Percentiles rank a stretch among this genome's conserved stretches.
These are phyloP conservation scores for Melanchra persicariae DNA, from an alignment of 2,888 invertebrate species.

Conservation along the genomic window DNA sequence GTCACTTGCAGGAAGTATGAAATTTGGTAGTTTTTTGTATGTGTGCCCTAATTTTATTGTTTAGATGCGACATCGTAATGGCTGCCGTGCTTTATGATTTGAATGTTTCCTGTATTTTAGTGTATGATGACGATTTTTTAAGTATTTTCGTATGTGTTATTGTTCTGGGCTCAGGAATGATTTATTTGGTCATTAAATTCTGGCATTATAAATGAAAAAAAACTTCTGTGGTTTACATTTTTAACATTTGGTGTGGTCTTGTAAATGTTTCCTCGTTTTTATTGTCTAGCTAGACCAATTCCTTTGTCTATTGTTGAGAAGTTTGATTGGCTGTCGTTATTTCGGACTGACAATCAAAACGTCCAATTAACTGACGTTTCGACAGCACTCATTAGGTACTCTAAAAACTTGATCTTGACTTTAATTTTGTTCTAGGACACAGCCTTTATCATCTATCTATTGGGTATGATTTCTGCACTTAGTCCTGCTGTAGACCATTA, in stretches of 20 bases:
- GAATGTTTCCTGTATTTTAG: constrained; percentile 64
- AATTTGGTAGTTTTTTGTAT: constrained; percentile 69
- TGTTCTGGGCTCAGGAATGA: constrained; percentile 45
- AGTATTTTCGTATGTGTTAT: constrained; percentile 48
- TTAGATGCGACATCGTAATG: constrained; percentile 69
- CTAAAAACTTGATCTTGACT: too few species aligned
- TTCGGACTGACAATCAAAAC: constrained; percentile 8
- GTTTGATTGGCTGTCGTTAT: constrained; percentile 24
- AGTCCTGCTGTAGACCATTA: too few species aligned
- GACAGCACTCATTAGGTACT: neutral
- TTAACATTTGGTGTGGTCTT: constrained; percentile 8
- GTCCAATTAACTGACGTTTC: neutral
- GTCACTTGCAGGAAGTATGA: constrained; percentile 79
- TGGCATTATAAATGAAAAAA: constrained; percentile 14
- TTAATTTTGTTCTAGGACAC: too few species aligned
- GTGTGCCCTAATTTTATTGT: constrained; percentile 75
- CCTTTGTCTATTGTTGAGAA: constrained; percentile 17
- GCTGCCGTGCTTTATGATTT: constrained; percentile 67
- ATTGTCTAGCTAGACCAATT: constrained; percentile 4
- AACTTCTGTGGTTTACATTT: neutral
- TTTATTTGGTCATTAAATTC: constrained; percentile 44
- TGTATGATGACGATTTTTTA: constrained; percentile 61
- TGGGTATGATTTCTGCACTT: too few species aligned
- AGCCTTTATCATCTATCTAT: too few species aligned
- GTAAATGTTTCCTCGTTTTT: neutral